phyloP scores from a whole-genome alignment of 2,113 vertebrate genomes.

The Rhabdomys dilectus region DNA sequence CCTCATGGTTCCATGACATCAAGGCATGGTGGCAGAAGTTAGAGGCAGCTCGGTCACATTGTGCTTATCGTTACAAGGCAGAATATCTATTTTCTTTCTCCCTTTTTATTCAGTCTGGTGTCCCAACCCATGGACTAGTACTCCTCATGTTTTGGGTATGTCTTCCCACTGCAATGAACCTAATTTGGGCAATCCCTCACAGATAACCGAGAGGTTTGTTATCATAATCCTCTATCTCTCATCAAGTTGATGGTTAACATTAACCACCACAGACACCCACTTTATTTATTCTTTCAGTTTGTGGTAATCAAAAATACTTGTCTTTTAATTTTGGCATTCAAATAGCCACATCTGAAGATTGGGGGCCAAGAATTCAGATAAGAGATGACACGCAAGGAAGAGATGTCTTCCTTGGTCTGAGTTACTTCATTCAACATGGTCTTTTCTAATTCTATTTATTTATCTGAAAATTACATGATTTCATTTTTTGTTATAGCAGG shows the following conservation, averaged over 20 bases:
- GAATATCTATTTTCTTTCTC: background rate
- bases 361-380: background rate
- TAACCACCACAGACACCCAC: background rate
- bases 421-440: background rate
- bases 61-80: background rate
- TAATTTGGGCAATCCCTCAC: background rate
- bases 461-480: background rate
- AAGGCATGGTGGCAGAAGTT: background rate
- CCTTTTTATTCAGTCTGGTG: background rate
- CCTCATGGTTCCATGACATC: background rate
- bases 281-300: background rate
- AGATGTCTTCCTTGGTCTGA: background rate
- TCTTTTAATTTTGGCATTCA: background rate
- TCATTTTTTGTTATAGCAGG: background rate
- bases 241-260: background rate
- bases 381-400: background rate
- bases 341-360: background rate
- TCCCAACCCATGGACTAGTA: background rate
- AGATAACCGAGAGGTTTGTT: background rate
- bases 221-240: background rate
- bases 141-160: background rate
- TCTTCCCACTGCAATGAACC: background rate
- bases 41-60: background rate
- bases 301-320: background rate
- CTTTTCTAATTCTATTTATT: background rate